phyloP scores from a whole-genome alignment of 2,888 invertebrate species.

The Caenorhabditis parvicauda region DNA sequence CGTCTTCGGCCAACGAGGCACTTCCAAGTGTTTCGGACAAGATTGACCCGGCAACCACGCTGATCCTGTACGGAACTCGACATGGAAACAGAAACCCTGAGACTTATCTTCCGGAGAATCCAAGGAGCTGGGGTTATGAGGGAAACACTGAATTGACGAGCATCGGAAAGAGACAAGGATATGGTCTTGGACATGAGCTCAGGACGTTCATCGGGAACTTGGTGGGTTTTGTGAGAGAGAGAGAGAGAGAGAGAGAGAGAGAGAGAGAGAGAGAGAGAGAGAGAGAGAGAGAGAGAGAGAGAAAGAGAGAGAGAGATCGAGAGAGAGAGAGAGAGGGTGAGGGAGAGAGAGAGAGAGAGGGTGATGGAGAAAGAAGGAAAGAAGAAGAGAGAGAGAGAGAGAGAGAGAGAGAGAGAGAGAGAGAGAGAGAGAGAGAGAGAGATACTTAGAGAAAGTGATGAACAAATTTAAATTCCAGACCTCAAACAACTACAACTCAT shows the following conservation, averaged over 20 bases:
- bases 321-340: too few relatives aligned
- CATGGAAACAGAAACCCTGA: conserved; percentile 45
- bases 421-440: too few relatives aligned
- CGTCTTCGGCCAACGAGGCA: not conserved
- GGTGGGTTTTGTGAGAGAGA: conserved; percentile 1
- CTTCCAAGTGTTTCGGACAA: conserved; percentile 8
- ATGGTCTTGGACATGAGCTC: conserved; percentile 40
- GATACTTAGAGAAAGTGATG: too few relatives aligned
- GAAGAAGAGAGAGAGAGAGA: not conserved
- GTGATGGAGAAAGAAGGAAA: not conserved
- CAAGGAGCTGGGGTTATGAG: conserved; percentile 33
- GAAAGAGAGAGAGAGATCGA: too few relatives aligned
- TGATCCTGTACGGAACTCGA: conserved; percentile 27
- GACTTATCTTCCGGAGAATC: conserved; percentile 18
- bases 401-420: not conserved
- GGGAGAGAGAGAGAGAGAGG: too few relatives aligned
- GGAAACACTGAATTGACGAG: conserved; percentile 35
- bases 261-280: too few relatives aligned
- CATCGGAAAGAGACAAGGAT: conserved; percentile 46
- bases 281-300: too few relatives aligned
- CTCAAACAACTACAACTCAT: conserved; percentile 28
- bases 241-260: not conserved
- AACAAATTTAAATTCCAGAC: not conserved
- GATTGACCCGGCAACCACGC: conserved; percentile 14
- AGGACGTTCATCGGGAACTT: conserved; percentile 33